phyloP scores from a whole-genome alignment of 2,888 invertebrate species.

The Blomia tropicalis region DNA sequence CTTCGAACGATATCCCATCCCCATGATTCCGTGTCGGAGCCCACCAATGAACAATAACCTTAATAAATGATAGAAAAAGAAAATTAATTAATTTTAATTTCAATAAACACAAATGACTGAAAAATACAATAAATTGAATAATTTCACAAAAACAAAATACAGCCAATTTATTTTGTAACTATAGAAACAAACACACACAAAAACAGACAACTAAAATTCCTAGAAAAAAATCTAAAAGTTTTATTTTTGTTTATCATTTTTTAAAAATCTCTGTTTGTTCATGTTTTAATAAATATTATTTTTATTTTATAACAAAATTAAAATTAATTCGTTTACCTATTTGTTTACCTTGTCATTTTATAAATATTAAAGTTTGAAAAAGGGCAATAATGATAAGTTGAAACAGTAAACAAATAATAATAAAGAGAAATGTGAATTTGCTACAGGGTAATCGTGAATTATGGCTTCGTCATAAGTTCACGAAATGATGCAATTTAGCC shows the following conservation, averaged over 20 bases:
- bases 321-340: not conserved
- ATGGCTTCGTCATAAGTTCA: too few relatives aligned
- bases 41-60: conserved; percentile 23
- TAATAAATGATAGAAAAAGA: not conserved
- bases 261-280: too few relatives aligned
- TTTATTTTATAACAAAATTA: not conserved
- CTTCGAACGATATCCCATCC: conserved; percentile 22
- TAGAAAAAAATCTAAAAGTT: not conserved
- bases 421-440: too few relatives aligned
- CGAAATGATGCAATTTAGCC: too few relatives aligned
- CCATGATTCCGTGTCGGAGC: conserved; percentile 19
- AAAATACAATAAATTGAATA: too few relatives aligned
- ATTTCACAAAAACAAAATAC: too few relatives aligned
- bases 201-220: not conserved
- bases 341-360: too few relatives aligned
- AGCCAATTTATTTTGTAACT: not conserved
- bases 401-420: not conserved
- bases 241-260: not conserved
- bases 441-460: too few relatives aligned
- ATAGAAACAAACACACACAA: not conserved
- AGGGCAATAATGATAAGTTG: not conserved
- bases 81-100: not conserved
- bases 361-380: not conserved
- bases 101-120: not conserved
- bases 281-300: not conserved